Percentiles rank a stretch among this genome's conserved stretches.
These are phyloP conservation scores for Salminus brasiliensis DNA, from an alignment of 2,113 vertebrate species.

Conservation along the genomic window DNA sequence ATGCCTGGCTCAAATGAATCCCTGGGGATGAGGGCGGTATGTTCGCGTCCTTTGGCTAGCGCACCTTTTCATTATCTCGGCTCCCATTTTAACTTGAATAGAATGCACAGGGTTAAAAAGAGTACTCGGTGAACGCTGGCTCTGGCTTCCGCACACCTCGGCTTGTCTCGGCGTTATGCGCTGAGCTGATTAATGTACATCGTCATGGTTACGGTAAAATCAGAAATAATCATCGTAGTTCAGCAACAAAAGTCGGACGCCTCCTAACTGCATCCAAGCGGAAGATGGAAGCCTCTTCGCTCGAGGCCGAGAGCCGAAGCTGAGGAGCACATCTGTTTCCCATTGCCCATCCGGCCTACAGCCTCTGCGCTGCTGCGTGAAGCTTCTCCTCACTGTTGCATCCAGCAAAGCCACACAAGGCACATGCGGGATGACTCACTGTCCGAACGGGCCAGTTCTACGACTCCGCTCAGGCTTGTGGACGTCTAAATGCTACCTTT, in stretches of 20 bases:
- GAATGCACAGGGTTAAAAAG: background rate
- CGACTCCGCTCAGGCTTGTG: background rate
- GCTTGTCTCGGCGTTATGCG: background rate
- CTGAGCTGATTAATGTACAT: background rate
- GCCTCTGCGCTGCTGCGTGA: constrained; percentile 24
- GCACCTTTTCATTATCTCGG: constrained; percentile 16
- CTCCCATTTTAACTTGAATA: constrained; percentile 21
- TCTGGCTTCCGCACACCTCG: background rate
- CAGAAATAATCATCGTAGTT: background rate
- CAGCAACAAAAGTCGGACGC: background rate
- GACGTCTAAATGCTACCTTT: background rate
- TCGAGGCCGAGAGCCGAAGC: constrained; percentile 11
- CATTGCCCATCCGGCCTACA: constrained; percentile 43
- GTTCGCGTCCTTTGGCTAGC: constrained; percentile 40
- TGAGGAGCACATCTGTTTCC: constrained; percentile 59
- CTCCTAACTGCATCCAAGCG: constrained; percentile 4
- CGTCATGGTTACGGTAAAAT: background rate
- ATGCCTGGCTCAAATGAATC: constrained; percentile 36
- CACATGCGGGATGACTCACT: background rate
- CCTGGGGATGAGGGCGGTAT: constrained; percentile 31
- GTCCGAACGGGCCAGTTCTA: background rate
- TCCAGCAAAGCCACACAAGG: background rate
- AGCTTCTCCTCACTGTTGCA: constrained; percentile 37
- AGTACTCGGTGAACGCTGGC: background rate
- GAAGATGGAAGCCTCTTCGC: constrained; percentile 33